A percentile compares a stretch with the other conserved stretches of the same genome.
phyloP scores from a whole-genome alignment of 2,888 invertebrate species.

The Drosophila neoperkinsi region DNA sequence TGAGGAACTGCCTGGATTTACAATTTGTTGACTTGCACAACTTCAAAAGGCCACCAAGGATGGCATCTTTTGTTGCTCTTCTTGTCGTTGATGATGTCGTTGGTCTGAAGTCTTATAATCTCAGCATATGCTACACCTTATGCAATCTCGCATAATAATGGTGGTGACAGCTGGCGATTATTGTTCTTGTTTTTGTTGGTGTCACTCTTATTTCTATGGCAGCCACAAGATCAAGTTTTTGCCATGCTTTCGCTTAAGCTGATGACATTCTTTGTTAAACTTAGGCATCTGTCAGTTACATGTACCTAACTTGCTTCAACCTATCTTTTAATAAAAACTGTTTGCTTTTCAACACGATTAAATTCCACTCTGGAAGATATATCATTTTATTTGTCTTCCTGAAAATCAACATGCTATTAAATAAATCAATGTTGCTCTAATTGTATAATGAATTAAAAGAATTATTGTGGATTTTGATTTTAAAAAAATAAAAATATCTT shows the following conservation, averaged over 20 bases:
- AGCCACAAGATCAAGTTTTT: slow-evolving; percentile 28
- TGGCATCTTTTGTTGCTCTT: slow-evolving; percentile 1
- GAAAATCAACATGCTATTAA: background rate
- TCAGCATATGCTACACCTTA: slow-evolving; percentile 35
- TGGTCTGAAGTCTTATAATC: slow-evolving; percentile 29
- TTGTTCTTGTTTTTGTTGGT: slow-evolving; percentile 18
- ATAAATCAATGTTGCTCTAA: background rate
- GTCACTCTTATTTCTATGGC: slow-evolving; percentile 17
- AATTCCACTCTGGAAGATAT: background rate
- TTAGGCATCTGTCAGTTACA: background rate
- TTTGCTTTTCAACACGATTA: background rate
- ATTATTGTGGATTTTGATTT: background rate
- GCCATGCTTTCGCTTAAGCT: slow-evolving; percentile 4
- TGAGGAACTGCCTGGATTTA: slow-evolving; percentile 14
- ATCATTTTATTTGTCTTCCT: background rate
- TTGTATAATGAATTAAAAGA: background rate
- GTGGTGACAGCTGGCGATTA: slow-evolving; percentile 34
- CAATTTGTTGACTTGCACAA: slow-evolving; percentile 21
- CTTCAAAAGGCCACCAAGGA: slow-evolving; percentile 19
- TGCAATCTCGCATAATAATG: slow-evolving; percentile 41
- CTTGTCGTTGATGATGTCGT: slow-evolving; percentile 12
- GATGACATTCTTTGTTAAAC: slow-evolving; percentile 9
- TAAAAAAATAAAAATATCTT: background rate
- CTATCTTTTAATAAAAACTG: background rate
- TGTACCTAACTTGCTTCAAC: background rate